Evolutionary conservation across 2,113 vertebrate genomes (phyloP).

Genomic region (Rostratula benghalensis): DNA sequence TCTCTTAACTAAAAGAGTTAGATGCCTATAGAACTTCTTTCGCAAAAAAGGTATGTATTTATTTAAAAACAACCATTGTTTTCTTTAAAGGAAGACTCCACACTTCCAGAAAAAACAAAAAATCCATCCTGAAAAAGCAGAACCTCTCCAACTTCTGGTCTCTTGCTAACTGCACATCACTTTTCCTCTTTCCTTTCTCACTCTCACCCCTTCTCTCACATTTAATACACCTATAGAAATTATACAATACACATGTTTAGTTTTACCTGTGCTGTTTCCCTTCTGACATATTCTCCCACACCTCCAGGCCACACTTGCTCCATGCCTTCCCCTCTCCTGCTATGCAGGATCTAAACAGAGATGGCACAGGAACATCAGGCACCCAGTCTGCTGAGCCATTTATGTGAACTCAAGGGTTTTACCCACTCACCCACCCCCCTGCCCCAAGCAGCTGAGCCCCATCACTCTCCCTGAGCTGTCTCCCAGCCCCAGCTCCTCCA

Average conservation of each 20-base stretch:
- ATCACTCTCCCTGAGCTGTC: neutral
- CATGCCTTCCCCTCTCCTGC: rapidly evolving
- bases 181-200: neutral
- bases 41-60: too few relatives aligned
- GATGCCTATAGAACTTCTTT: neutral
- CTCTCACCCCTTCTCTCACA: neutral
- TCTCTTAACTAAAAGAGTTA: neutral
- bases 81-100: neutral
- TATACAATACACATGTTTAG: rapidly evolving
- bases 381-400: rapidly evolving
- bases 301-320: neutral
- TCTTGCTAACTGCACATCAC: neutral
- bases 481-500: neutral
- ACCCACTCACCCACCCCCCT: neutral
- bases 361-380: rapidly evolving
- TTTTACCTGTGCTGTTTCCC: neutral
- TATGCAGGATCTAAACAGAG: rapidly evolving
- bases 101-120: too few relatives aligned
- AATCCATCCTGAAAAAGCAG: neutral
- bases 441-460: neutral
- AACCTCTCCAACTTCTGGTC: neutral
- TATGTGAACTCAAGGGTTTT: rapidly evolving
- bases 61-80: neutral
- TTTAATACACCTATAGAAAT: neutral
- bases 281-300: rapidly evolving